phyloP scores from a whole-genome alignment of 2,888 invertebrate genomes.

The Xiphydria camelus region DNA sequence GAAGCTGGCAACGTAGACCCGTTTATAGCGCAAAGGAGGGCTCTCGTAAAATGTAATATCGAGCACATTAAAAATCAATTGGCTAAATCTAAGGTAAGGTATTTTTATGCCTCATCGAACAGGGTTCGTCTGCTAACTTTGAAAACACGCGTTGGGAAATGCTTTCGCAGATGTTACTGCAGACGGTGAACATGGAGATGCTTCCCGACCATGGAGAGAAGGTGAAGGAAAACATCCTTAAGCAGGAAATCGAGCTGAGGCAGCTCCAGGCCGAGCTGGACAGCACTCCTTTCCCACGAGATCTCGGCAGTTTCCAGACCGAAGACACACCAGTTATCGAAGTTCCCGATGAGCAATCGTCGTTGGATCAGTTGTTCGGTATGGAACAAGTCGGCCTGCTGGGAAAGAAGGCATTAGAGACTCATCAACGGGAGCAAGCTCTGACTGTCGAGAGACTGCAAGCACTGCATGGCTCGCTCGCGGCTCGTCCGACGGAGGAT shows the following conservation, averaged over 20 bases:
- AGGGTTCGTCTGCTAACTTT: no score
- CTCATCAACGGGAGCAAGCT: conserved; percentile 69
- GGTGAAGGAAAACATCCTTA: conserved; percentile 60
- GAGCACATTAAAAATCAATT: conserved; percentile 31
- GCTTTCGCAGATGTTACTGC: conserved; percentile 29
- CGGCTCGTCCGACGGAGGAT: conserved; percentile 67
- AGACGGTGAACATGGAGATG: conserved; percentile 44
- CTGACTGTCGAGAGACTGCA: conserved; percentile 74
- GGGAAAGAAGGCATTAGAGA: conserved; percentile 64
- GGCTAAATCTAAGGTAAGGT: conserved; percentile 35
- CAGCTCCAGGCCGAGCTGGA: conserved; percentile 59
- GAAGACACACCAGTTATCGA: no score
- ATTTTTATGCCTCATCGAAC: not conserved
- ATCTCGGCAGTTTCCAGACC: not conserved
- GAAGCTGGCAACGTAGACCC: conserved; percentile 36
- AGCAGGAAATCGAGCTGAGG: conserved; percentile 58
- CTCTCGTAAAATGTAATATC: conserved; percentile 27
- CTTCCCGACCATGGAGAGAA: conserved; percentile 70
- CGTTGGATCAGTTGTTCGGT: conserved; percentile 10
- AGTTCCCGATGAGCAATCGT: not conserved
- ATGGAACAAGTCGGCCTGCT: conserved; percentile 24
- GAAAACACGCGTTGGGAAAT: no score
- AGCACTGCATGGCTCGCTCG: conserved; percentile 71
- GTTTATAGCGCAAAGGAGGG: conserved; percentile 35
- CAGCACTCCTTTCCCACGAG: conserved; percentile 10